A percentile compares a stretch with the other conserved stretches of the same genome.
Evolutionary conservation across 2,113 vertebrate genomes (phyloP).

Genomic region (Eulemur rufifrons): DNA sequence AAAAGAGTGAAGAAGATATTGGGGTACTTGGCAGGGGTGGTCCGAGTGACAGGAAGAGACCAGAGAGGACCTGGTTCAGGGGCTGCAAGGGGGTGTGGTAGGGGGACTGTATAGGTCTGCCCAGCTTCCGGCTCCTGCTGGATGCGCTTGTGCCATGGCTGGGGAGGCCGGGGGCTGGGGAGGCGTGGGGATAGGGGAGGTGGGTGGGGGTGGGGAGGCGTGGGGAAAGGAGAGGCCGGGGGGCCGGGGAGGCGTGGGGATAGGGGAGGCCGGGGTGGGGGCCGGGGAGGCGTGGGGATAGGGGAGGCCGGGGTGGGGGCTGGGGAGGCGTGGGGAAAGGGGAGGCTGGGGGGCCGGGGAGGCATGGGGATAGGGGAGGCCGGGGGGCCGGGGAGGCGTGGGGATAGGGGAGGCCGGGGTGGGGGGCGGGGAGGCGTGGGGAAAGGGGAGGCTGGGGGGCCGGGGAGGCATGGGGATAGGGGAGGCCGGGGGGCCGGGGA

Average conservation of each 20-base stretch:
- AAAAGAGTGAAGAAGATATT: neutral
- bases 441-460: neutral
- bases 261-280: neutral
- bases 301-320: fast-evolving
- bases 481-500: no score
- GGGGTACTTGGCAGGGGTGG: neutral
- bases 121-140: no score
- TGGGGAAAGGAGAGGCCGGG: fast-evolving
- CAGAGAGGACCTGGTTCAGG: neutral
- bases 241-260: no score
- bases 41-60: neutral
- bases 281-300: no score
- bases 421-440: no score
- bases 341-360: neutral
- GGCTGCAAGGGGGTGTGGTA: neutral
- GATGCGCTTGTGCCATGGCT: neutral
- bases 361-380: no score
- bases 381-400: no score
- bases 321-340: no score
- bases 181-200: no score
- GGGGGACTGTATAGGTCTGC: neutral
- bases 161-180: no score
- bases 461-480: no score
- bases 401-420: fast-evolving
- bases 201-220: neutral